Evolutionary conservation across 92 coral and sea anemone genomes (phyloP).

Genomic region (Palythoa caribaeorum): DNA sequence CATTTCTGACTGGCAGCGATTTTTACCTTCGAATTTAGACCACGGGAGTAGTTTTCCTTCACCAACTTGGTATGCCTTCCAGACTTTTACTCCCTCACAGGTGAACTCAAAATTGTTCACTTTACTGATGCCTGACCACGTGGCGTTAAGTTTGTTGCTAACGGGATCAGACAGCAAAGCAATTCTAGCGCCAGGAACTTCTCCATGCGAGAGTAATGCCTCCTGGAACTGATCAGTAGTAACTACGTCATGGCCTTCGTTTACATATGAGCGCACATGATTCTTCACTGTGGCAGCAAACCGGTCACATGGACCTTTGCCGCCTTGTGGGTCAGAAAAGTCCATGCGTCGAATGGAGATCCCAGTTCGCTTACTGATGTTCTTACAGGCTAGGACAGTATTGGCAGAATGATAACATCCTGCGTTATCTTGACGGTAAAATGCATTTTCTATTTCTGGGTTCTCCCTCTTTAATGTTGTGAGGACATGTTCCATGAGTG

Average conservation of each 20-base stretch:
- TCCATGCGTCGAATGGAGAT: conserved; percentile 32
- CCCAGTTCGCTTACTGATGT: conserved; percentile 17
- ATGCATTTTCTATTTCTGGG: conserved; percentile 27
- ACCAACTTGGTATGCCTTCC: conserved; percentile 33
- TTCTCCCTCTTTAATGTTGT: conserved; percentile 33
- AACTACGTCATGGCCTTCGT: background rate
- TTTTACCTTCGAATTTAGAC: conserved; percentile 10
- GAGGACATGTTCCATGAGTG: conserved; percentile 44
- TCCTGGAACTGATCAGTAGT: background rate
- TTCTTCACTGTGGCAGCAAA: background rate
- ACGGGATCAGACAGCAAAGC: background rate
- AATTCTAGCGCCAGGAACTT: background rate
- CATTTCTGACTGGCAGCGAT: too few relatives aligned
- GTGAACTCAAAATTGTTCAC: too few relatives aligned
- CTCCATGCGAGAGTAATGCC: background rate
- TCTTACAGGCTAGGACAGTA: conserved; percentile 34
- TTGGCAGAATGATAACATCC: conserved; percentile 38
- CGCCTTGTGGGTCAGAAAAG: background rate
- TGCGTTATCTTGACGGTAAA: conserved; percentile 34
- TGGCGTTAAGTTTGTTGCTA: background rate
- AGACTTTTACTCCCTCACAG: background rate
- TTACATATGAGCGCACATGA: background rate
- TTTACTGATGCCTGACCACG: background rate
- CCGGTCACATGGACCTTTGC: background rate
- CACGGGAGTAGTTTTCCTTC: conserved; percentile 29